Percentiles rank a stretch among this genome's conserved stretches.
Conservation (phyloP, 2,113 vertebrate species). For the Willisornis vidua region DNA sequence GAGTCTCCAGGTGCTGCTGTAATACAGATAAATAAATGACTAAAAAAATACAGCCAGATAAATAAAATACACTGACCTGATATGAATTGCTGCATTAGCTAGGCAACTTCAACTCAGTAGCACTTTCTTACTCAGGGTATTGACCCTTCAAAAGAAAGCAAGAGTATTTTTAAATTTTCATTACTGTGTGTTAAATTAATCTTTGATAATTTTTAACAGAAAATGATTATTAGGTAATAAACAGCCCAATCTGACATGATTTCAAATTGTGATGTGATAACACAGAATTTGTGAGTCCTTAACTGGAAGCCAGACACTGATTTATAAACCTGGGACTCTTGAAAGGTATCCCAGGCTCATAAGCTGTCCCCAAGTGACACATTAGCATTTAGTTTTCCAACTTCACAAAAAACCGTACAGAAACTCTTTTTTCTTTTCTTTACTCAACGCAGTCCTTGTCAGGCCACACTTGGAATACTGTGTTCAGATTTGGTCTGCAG, state of each 20-base stretch:
- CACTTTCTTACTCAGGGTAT: not conserved
- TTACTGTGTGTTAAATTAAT: not conserved
- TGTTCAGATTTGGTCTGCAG: not conserved
- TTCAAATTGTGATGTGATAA: not conserved
- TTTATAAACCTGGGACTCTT: not conserved
- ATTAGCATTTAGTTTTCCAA: not conserved
- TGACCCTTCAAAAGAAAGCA: not conserved
- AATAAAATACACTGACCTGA: slow-evolving; percentile 1
- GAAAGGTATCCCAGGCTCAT: not conserved
- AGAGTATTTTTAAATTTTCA: not conserved
- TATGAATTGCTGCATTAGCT: not conserved
- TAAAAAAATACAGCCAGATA: not conserved
- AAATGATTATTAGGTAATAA: not conserved
- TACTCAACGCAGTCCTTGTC: not conserved
- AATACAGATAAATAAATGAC: slow-evolving; percentile 18
- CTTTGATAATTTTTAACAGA: not conserved
- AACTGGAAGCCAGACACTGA: not conserved
- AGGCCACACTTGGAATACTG: not conserved
- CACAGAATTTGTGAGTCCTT: not conserved
- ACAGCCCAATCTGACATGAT: not conserved
- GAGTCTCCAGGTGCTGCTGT: not conserved
- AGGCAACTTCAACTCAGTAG: not conserved
- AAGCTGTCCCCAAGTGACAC: not conserved
- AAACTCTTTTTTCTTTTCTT: not conserved
- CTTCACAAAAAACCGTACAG: not conserved